Evolutionary conservation across 2,113 vertebrate genomes (phyloP), one percentile per base, ranked within the genome.

Genomic region (Muntiacus reevesi): DNA sequence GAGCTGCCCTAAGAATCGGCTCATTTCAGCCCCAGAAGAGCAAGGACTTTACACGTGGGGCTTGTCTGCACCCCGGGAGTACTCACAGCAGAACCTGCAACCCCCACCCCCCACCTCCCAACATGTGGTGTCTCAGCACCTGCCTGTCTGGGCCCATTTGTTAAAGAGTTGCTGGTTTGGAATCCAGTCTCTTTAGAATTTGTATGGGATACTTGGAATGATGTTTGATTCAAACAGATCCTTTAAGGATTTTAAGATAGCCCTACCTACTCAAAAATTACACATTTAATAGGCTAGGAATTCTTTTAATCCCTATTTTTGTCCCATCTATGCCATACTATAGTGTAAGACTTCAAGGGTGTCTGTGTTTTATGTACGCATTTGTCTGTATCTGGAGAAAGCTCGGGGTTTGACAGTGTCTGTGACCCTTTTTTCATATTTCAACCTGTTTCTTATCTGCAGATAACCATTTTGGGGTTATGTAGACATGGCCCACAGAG

Each of bases 391-490:
- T 23, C 47, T 55, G n/a, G 21, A 90, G 55, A 89, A 52, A 52
- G 45, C 11, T 11, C 3, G 8, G 33, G 28, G 21, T 54, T 52
- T 54, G 43, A 30, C 13, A 27, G 28, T 50, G 23, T 27, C 36
- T 62, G 25, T 74, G 47, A n/a, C 30, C 50, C 19, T 40, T 43
- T 76, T 82, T 82, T 60, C 2, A 1, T 47, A 25, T 88, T 93
- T 59, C 81, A 47, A 23, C 55, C 83, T 71, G 23, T 81, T 96
- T 92, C 27, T 64, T 86, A 23, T 87, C 85, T 59, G 40, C 54
- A 50, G 47, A 50, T 47, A 36, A 30, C 21, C 57, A 87, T 55
- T 57, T 82, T 55, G 50, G 90, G 23, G 1, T 54, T 59, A 6
- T 81, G 21, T 76, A 78, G 19, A 6, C 64, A 10, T 88, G 78